Evolutionary conservation across 2,797 vertebrate genomes (phyloP).

Genomic region (Adrianichthys oophorus): DNA sequence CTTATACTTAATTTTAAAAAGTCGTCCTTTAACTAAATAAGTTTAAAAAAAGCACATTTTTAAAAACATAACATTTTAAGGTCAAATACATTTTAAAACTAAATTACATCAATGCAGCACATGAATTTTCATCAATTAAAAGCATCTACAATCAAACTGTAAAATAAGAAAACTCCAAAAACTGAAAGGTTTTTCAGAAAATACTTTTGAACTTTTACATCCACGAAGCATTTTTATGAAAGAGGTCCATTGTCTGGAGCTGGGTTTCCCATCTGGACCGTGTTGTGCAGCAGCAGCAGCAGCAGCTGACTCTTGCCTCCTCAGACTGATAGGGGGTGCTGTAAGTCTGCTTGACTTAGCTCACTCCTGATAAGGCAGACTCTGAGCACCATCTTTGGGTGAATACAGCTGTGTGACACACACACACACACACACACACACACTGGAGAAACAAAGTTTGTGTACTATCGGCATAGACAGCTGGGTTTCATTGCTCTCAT

Average conservation of each 20-base stretch:
- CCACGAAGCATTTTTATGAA: constrained; percentile 62
- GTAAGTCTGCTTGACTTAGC: constrained; percentile 80
- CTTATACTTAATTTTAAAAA: no score
- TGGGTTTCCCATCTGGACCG: constrained; percentile 67
- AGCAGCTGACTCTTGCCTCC: constrained; percentile 56
- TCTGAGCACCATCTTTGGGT: constrained; percentile 52
- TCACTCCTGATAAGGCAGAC: constrained; percentile 59
- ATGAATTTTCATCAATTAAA: no score
- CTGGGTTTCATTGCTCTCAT: constrained; percentile 63
- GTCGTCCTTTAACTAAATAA: no score
- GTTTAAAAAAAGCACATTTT: no score
- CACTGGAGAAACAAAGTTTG: constrained; percentile 48
- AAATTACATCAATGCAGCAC: no score
- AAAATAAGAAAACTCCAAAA: constrained; percentile 17
- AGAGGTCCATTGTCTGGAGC: constrained; percentile 65
- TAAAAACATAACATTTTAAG: no score
- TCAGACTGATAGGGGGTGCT: constrained; percentile 93
- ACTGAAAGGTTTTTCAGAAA: constrained; percentile 1
- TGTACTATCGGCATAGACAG: constrained; percentile 57
- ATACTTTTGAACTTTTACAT: constrained; percentile 40
- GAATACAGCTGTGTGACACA: constrained; percentile 20
- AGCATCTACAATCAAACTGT: neutral
- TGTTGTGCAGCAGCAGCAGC: constrained; percentile 58
- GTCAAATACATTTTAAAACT: no score
- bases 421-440: constrained; percentile 7